Conservation (phyloP, 1,140 invertebrate genomes). For the Tetramorium simillimum region DNA sequence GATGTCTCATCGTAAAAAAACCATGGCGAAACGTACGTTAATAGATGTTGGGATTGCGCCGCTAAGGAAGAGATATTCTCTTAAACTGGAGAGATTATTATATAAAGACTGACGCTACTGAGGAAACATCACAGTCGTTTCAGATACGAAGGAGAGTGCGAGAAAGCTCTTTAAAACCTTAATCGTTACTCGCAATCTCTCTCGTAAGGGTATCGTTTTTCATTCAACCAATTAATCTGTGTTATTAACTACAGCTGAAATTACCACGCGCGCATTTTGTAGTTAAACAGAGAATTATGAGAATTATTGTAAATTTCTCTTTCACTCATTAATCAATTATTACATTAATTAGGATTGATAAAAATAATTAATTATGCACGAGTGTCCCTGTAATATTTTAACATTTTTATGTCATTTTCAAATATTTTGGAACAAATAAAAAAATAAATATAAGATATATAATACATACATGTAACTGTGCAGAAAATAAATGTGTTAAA, state of each 20-base stretch:
- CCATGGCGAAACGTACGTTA: conserved; percentile 60
- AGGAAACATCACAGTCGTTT: conserved; percentile 12
- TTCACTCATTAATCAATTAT: not conserved
- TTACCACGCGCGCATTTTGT: not conserved
- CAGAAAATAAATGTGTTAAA: not conserved
- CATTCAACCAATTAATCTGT: not conserved
- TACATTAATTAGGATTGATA: not conserved
- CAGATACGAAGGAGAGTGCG: not conserved
- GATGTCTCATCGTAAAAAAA: not conserved
- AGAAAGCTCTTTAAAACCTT: conserved; percentile 29
- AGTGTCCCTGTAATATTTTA: not conserved
- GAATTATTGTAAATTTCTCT: not conserved
- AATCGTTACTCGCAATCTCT: not conserved
- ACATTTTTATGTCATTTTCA: not conserved
- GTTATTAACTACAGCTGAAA: conserved; percentile 4
- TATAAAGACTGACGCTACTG: conserved; percentile 51
- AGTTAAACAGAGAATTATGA: not conserved
- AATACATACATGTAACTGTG: not conserved
- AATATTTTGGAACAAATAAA: not conserved
- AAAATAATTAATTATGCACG: not conserved
- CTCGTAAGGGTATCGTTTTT: not conserved
- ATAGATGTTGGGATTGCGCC: conserved; percentile 7
- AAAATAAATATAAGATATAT: not conserved
- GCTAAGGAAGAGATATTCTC: not conserved
- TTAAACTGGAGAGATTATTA: conserved; percentile 56